Evolutionary conservation across 2,113 vertebrate genomes (phyloP).

Genomic region (Pionites leucogaster): DNA sequence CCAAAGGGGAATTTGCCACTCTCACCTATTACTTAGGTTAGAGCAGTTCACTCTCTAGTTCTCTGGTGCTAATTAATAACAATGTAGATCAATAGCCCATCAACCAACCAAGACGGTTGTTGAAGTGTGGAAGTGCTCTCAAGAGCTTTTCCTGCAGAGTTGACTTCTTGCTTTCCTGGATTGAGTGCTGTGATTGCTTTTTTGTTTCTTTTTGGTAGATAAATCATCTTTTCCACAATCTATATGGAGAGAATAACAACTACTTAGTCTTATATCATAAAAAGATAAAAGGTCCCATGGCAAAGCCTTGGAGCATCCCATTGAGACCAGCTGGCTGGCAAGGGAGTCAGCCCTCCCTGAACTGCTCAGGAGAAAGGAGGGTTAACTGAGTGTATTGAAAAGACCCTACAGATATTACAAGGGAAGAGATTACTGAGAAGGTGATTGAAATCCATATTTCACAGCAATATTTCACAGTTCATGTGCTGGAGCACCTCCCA

Average conservation of each 20-base stretch:
- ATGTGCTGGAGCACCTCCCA: neutral
- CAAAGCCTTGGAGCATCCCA: neutral
- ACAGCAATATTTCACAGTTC: neutral
- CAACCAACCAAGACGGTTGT: neutral
- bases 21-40: neutral
- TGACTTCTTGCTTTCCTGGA: neutral
- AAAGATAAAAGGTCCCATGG: neutral
- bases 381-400: neutral
- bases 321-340: fast-evolving
- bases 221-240: neutral
- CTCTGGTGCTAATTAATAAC: neutral
- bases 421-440: neutral
- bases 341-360: neutral
- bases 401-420: neutral
- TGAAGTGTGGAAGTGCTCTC: neutral
- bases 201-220: neutral
- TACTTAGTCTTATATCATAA: neutral
- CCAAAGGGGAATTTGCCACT: neutral
- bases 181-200: neutral
- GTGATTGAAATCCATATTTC: neutral
- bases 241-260: neutral
- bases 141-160: neutral
- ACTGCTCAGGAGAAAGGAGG: neutral
- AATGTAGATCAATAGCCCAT: neutral
- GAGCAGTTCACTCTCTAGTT: neutral